phyloP scores from a whole-genome alignment of 2,113 vertebrate species.

The Solea solea region DNA sequence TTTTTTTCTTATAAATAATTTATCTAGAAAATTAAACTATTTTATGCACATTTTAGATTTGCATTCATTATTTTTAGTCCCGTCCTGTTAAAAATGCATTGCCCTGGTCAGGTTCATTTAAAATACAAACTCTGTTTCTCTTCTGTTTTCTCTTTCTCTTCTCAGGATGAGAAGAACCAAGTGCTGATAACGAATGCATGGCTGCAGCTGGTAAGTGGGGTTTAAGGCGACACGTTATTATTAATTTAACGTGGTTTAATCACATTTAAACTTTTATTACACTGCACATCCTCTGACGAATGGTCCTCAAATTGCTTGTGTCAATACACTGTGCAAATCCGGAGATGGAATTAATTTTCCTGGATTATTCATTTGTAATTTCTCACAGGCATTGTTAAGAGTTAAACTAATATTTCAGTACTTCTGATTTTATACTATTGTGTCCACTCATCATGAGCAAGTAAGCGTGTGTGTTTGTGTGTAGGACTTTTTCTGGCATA shows the following conservation, averaged over 20 bases:
- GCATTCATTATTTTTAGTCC: no score
- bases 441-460: not conserved
- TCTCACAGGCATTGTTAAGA: not conserved
- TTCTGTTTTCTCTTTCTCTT: conserved; percentile 51
- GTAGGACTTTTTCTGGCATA: no score
- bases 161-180: conserved; percentile 89
- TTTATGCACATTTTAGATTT: no score
- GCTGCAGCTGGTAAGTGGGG: conserved; percentile 87
- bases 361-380: not conserved
- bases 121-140: not conserved
- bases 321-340: not conserved
- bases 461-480: not conserved
- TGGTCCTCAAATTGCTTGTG: conserved; percentile 2
- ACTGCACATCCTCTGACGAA: not conserved
- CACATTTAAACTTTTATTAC: conserved; percentile 12
- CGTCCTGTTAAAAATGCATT: conserved; percentile 26
- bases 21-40: no score
- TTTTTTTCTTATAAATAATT: no score
- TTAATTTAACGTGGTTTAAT: conserved; percentile 13
- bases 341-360: not conserved
- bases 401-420: not conserved
- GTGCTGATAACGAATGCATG: conserved; percentile 88
- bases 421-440: not conserved
- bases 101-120: conserved; percentile 2
- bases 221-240: conserved; percentile 7